Conservation (phyloP, 2,888 invertebrate species). For the Troglohyphantes excavatus region DNA sequence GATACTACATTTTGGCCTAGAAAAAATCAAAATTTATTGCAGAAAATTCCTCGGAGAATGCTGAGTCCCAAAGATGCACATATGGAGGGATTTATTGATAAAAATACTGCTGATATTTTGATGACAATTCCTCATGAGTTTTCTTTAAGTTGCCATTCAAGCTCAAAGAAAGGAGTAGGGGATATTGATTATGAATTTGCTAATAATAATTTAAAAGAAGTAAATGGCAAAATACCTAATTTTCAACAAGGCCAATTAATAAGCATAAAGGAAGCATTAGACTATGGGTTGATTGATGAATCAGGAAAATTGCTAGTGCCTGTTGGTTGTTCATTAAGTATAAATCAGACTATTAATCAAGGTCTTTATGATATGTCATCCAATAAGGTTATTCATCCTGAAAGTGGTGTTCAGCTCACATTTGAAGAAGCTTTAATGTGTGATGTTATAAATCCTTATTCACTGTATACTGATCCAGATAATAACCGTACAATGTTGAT, state of each 20-base stretch:
- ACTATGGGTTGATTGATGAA: conserved; percentile 90
- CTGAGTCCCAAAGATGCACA: conserved; percentile 89
- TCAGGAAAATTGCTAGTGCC: conserved; percentile 89
- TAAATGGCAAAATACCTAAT: conserved; percentile 89
- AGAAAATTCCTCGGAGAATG: conserved; percentile 90
- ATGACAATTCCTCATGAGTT: conserved; percentile 83
- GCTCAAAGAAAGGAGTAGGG: conserved; percentile 88
- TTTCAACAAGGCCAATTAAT: conserved; percentile 90
- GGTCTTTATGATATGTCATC: conserved; percentile 90
- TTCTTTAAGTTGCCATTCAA: too few relatives aligned
- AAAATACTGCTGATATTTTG: conserved; percentile 87
- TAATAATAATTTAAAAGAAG: conserved; percentile 78
- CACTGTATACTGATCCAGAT: conserved; percentile 86
- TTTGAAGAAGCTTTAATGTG: conserved; percentile 89
- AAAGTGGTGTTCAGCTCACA: conserved; percentile 90
- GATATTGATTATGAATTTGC: conserved; percentile 81
- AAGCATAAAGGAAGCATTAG: conserved; percentile 91
- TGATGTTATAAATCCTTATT: conserved; percentile 88
- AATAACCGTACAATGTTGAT: conserved; percentile 88
- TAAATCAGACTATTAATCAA: conserved; percentile 92
- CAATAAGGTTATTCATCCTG: conserved; percentile 92
- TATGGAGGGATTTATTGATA: conserved; percentile 90
- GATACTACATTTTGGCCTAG: conserved; percentile 19
- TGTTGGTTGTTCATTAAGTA: conserved; percentile 89
- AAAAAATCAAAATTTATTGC: conserved; percentile 84